phyloP scores from a whole-genome alignment of 1,140 invertebrate species.

The Araneus ventricosus region DNA sequence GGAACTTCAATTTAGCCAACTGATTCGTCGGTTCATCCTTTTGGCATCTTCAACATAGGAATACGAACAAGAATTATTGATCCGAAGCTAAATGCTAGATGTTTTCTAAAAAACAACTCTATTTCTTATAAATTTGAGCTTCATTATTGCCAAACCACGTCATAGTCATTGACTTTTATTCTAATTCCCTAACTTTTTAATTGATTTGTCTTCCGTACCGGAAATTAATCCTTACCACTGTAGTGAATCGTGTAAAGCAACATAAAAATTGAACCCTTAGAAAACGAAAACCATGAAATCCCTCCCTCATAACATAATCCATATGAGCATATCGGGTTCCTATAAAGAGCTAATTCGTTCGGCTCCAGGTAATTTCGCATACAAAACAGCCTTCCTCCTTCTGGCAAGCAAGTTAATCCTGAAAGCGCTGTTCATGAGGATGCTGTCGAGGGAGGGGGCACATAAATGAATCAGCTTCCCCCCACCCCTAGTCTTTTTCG shows the following conservation, averaged over 20 bases:
- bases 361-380: conserved; percentile 45
- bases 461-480: conserved; percentile 62
- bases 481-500: conserved; percentile 14
- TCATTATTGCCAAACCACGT: no score
- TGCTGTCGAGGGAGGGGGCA: not conserved
- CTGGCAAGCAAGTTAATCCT: not conserved
- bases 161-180: no score
- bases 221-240: not conserved
- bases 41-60: no score
- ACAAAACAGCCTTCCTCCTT: not conserved
- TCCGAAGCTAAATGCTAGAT: no score
- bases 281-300: not conserved
- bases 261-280: not conserved
- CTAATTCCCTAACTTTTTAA: no score
- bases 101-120: no score
- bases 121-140: no score
- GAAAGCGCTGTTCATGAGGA: not conserved
- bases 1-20: no score
- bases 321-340: not conserved
- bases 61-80: no score
- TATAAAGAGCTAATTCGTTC: not conserved
- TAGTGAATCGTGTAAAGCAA: not conserved
- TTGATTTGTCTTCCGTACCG: no score
- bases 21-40: no score
- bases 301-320: not conserved